Base-by-base conservation (phyloP, 1,140 invertebrate genomes). In the Berghia stephanieae region DNA sequence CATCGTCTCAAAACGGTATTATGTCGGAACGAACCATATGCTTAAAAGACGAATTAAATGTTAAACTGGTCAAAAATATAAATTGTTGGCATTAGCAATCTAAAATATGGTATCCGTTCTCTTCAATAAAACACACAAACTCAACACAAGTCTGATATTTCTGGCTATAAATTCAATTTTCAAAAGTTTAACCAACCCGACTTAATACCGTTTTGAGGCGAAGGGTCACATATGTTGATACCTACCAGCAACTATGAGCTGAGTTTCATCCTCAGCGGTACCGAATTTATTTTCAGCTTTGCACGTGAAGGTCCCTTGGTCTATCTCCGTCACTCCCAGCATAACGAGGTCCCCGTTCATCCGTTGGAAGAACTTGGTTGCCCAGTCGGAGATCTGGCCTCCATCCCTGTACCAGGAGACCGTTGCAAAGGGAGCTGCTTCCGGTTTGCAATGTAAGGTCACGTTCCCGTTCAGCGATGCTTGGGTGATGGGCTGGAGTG, bases 381-480 rank as follows among this genome's bases (percentile, higher is more conserved):
- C 55, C 16, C 81, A 75, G 6, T 75, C 78, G 1, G 76, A 73
- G 8, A 69, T 92, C 3, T 94, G 90, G 83, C 93, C 93, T 27
- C 94, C 95, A 91, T 98, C 94, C 88, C 96, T 96, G 85, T 94
- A 94, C 97, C 97, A 99, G 52, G 93, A 92, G 66, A 83, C 79
- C 13, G 42, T 63, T 0, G 97, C 96, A 80, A 91, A 92, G 1
- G 98, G 97, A 3, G 97, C 96, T 27, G 96, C 96, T 91, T 99
- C 97, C 0, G 97, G 97, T 83, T 95, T 93, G 89, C 97, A 99
- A 49, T 92, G 91, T 70, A 99, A 94, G 0, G 96, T 98, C 0
- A 96, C 94, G 89, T 98, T 98, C 52, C 96, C 95, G 78, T 93
- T 93, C 88, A 97, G 94, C 2, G 95, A 94, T 0, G 95, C 96